Evolutionary conservation across 1,140 invertebrate genomes (phyloP).

Genomic region (Drosophila neocordata): DNA sequence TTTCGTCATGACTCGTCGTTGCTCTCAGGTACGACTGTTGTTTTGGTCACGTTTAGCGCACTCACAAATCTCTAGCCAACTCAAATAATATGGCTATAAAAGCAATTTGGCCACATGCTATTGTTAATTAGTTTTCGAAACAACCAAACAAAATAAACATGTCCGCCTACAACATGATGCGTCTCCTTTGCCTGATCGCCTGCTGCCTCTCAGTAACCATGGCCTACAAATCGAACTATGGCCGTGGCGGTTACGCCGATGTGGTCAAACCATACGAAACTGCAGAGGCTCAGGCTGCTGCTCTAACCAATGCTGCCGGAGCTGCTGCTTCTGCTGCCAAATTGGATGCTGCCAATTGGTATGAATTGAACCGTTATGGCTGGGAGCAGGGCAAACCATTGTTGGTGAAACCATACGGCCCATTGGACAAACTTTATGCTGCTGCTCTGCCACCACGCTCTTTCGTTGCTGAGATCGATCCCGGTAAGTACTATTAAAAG

Average conservation of each 20-base stretch:
- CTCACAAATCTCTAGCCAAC: conserved; percentile 68
- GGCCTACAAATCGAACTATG: conserved; percentile 35
- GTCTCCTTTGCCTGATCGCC: conserved; percentile 68
- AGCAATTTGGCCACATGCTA: conserved; percentile 76
- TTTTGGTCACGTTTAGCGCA: conserved; percentile 72
- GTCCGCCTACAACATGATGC: conserved; percentile 57
- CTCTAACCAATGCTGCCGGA: conserved; percentile 71
- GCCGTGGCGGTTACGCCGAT: conserved; percentile 32
- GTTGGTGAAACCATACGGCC: conserved; percentile 59
- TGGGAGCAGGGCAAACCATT: conserved; percentile 71
- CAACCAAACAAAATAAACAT: conserved; percentile 48
- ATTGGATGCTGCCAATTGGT: conserved; percentile 57
- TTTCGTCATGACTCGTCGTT: conserved; percentile 44
- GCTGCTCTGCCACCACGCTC: conserved; percentile 72
- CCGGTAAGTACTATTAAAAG: conserved; percentile 49
- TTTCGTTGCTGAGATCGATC: conserved; percentile 77
- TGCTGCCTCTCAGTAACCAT: conserved; percentile 48
- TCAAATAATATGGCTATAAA: conserved; percentile 75
- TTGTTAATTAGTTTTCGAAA: conserved; percentile 71
- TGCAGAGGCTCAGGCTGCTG: conserved; percentile 71
- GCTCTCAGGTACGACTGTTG: conserved; percentile 29
- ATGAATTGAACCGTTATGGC: conserved; percentile 67
- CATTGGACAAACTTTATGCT: conserved; percentile 66
- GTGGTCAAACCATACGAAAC: conserved; percentile 48
- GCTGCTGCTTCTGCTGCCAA: conserved; percentile 73